Evolutionary conservation across 2,888 invertebrate species (phyloP).

Genomic region (Rugalucina vietnamica): DNA sequence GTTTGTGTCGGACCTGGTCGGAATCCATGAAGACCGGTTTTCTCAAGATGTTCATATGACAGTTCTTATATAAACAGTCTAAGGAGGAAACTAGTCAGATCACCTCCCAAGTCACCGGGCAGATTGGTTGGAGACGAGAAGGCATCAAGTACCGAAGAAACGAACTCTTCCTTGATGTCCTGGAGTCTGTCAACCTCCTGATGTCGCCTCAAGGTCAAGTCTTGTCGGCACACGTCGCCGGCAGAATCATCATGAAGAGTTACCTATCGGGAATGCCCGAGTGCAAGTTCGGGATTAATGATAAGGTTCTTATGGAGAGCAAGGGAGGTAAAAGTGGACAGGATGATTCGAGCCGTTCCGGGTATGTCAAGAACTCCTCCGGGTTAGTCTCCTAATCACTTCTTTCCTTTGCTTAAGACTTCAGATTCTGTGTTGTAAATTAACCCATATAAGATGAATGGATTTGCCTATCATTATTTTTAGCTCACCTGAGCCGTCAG

Average conservation of each 20-base stretch:
- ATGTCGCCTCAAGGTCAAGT: slow-evolving; percentile 99
- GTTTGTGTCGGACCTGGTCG: too few species aligned
- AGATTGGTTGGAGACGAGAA: slow-evolving; percentile 99
- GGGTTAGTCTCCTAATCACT: slow-evolving; percentile 47
- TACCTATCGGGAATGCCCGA: slow-evolving; percentile 99
- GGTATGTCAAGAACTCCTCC: slow-evolving; percentile 66
- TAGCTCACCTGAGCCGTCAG: too few species aligned
- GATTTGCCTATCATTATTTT: too few species aligned
- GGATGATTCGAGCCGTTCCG: slow-evolving; percentile 77
- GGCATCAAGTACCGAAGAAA: slow-evolving; percentile 99
- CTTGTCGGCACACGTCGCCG: slow-evolving; percentile 99
- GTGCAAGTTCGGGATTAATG: slow-evolving; percentile 99
- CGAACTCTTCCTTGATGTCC: slow-evolving; percentile 98
- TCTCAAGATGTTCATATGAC: too few species aligned
- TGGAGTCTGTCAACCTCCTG: slow-evolving; percentile 99
- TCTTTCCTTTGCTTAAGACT: slow-evolving; percentile 22
- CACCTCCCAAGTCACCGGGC: slow-evolving; percentile 98
- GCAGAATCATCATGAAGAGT: slow-evolving; percentile 99
- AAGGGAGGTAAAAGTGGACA: slow-evolving; percentile 84
- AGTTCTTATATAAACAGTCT: too few species aligned
- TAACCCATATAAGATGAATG: too few species aligned
- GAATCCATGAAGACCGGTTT: too few species aligned
- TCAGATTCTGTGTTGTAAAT: neutral
- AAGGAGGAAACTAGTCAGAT: slow-evolving; percentile 99
- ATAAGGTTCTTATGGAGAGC: slow-evolving; percentile 98